Percentiles rank a stretch among this genome's conserved stretches.
phyloP scores from a whole-genome alignment of 2,888 invertebrate genomes.

The Zygogramma bicolorata region DNA sequence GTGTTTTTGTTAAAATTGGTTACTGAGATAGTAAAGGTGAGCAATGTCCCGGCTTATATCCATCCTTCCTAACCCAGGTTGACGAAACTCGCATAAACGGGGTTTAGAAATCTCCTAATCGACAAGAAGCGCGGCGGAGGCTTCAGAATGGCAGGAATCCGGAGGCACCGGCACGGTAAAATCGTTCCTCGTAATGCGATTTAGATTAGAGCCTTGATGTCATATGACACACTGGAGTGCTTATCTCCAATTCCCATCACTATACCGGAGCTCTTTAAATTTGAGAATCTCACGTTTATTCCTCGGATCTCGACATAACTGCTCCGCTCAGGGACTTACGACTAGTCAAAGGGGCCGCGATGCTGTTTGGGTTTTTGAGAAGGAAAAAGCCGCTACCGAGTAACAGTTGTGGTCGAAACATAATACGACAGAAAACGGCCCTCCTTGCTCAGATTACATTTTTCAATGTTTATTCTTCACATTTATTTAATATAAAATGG shows the following conservation, averaged over 20 bases:
- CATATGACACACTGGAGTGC: slow-evolving; percentile 61
- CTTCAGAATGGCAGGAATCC: background rate
- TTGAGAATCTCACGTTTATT: background rate
- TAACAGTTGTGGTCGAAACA: background rate
- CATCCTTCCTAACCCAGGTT: too few species aligned
- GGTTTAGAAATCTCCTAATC: slow-evolving; percentile 6
- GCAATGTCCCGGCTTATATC: too few species aligned
- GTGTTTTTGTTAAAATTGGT: too few species aligned
- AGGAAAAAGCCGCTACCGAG: background rate
- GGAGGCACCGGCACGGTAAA: background rate
- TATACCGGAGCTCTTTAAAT: background rate
- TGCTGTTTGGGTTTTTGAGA: background rate
- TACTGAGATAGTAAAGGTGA: too few species aligned
- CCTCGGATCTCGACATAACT: background rate
- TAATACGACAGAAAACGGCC: background rate
- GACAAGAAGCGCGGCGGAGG: background rate
- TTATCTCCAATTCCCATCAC: slow-evolving; percentile 59
- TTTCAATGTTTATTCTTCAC: too few species aligned
- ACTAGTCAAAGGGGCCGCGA: background rate
- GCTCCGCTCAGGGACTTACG: background rate
- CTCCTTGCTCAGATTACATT: background rate
- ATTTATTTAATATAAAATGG: too few species aligned
- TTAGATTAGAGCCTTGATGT: slow-evolving; percentile 64
- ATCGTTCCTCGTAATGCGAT: slow-evolving; percentile 58
- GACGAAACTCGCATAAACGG: background rate